Evolutionary conservation across 2,113 vertebrate species (phyloP).

Genomic region (Serilophus lunatus): DNA sequence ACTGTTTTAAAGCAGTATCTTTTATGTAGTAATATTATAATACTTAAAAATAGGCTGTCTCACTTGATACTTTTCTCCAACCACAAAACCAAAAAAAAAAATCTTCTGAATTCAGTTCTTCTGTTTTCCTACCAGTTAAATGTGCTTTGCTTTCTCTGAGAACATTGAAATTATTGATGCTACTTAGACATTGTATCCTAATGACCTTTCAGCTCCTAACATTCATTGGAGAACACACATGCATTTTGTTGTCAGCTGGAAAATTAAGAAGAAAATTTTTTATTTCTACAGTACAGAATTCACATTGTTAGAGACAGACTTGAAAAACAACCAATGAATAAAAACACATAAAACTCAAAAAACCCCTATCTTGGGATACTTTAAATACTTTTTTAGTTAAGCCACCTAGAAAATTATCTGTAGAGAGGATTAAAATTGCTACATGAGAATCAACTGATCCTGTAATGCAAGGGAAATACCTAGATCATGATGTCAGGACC

Average conservation of each 20-base stretch:
- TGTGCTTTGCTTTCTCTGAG: not conserved
- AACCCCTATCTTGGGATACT: not conserved
- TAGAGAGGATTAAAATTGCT: not conserved
- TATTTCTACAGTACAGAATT: not conserved
- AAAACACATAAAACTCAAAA: accelerated
- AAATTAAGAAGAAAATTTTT: not conserved
- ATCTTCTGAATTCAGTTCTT: not conserved
- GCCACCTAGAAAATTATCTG: not conserved
- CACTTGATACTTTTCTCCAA: not conserved
- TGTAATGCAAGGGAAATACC: not conserved
- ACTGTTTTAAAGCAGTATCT: not conserved
- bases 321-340: not conserved
- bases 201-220: not conserved
- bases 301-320: accelerated
- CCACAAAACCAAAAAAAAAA: not conserved
- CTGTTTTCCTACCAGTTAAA: not conserved
- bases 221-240: accelerated
- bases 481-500: not conserved
- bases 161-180: not conserved
- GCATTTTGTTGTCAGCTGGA: not conserved
- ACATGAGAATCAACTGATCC: not conserved
- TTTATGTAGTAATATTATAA: not conserved
- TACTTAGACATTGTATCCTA: not conserved
- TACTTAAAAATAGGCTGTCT: not conserved
- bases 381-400: not conserved